phyloP scores from a whole-genome alignment of 30 jellyfish, hydroid and myxozoan species.

The Rhopilema esculentum region DNA sequence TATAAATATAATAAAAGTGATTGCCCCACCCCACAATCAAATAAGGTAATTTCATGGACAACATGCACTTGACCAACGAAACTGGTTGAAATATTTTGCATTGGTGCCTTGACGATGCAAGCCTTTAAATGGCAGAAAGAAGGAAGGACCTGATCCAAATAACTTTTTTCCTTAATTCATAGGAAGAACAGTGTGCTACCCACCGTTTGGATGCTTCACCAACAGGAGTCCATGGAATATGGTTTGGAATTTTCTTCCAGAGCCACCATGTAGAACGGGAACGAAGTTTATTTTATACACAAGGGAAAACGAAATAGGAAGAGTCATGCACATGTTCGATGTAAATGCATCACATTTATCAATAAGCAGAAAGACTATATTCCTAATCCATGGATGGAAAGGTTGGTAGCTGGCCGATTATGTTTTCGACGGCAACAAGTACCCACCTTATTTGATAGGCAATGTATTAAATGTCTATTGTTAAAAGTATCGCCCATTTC shows the following conservation, averaged over 20 bases:
- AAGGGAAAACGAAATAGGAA: slow-evolving; percentile 40
- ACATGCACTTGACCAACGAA: too few species aligned
- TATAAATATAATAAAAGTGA: too few species aligned
- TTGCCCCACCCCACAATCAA: too few species aligned
- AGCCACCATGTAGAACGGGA: slow-evolving; percentile 42
- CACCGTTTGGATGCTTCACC: slow-evolving; percentile 83
- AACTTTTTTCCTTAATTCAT: not conserved
- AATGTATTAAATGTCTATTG: too few species aligned
- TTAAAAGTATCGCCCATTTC: too few species aligned
- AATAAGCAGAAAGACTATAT: slow-evolving; percentile 60
- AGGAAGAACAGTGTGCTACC: slow-evolving; percentile 56
- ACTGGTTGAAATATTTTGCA: too few species aligned
- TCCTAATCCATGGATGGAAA: slow-evolving; percentile 85
- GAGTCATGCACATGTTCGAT: slow-evolving; percentile 21
- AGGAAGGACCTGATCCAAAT: too few species aligned
- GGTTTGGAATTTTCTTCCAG: slow-evolving; percentile 63
- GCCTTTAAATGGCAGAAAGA: too few species aligned
- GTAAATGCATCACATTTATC: slow-evolving; percentile 55
- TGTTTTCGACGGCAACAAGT: too few species aligned
- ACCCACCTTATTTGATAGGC: too few species aligned
- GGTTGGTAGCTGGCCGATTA: slow-evolving; percentile 45
- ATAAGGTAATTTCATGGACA: too few species aligned
- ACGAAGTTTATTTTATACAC: slow-evolving; percentile 64
- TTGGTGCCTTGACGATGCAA: too few species aligned
- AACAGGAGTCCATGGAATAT: slow-evolving; percentile 48